A percentile compares a stretch with the other conserved stretches of the same genome.
Conservation (phyloP, 2,797 vertebrate genomes). For the Hoplostethus mediterraneus region DNA sequence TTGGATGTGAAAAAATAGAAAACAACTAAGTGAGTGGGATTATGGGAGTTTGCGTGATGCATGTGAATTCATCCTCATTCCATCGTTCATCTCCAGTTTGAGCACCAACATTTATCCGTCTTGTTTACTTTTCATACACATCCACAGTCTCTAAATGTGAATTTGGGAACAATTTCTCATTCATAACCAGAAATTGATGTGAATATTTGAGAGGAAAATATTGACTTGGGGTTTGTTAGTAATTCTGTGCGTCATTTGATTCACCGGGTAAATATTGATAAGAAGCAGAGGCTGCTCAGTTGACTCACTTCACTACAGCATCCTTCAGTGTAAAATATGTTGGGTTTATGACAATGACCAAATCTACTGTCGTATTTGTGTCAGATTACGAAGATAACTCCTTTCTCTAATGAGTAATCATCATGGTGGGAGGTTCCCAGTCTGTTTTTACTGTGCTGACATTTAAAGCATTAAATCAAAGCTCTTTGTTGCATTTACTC, state of each 20-base stretch:
- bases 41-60: no score
- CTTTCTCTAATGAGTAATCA: not conserved
- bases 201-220: conserved; percentile 15
- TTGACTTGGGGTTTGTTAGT: not conserved
- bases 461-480: no score
- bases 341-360: not conserved
- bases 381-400: not conserved
- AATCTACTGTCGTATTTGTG: not conserved
- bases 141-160: no score
- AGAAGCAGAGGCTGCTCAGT: not conserved
- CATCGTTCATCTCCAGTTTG: no score
- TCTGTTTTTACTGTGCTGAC: no score
- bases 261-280: conserved; percentile 17
- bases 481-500: no score
- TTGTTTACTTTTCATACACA: no score
- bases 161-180: conserved; percentile 6
- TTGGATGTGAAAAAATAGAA: no score
- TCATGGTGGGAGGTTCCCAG: no score
- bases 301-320: not conserved
- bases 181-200: not conserved
- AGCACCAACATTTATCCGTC: no score
- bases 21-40: no score
- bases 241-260: conserved; percentile 8
- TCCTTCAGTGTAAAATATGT: not conserved
- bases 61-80: no score